These are phyloP conservation scores for Dascyllus trimaculatus DNA, from an alignment of 2,113 vertebrate genomes.

Conservation along the genomic window DNA sequence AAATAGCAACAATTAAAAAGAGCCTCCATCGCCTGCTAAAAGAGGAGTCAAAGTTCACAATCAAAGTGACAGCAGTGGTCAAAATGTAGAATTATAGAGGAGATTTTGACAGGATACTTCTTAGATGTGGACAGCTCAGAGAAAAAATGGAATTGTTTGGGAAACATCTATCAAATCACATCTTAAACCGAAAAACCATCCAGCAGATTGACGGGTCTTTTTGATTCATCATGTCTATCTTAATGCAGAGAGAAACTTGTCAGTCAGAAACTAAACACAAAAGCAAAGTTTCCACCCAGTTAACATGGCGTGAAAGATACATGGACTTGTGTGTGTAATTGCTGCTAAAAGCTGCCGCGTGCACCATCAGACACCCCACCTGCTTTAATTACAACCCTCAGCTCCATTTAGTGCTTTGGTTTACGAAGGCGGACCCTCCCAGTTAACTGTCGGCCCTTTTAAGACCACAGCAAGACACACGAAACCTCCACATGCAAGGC, in stretches of 20 bases:
- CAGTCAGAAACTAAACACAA: neutral
- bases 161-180: neutral
- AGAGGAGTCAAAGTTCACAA: neutral
- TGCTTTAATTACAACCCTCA: constrained; percentile 66
- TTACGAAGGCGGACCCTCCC: constrained; percentile 67
- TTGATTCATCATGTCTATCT: neutral
- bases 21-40: constrained; percentile 5
- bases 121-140: neutral
- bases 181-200: neutral
- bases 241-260: neutral
- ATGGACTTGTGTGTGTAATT: constrained; percentile 7
- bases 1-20: constrained; percentile 29
- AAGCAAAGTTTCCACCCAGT: neutral
- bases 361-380: constrained; percentile 42
- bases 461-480: constrained; percentile 30
- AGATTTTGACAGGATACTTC: neutral
- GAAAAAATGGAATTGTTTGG: neutral
- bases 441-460: constrained; percentile 39
- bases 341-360: constrained; percentile 34
- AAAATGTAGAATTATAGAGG: neutral
- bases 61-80: neutral
- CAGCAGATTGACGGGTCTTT: neutral
- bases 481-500: constrained; percentile 7
- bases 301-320: neutral
- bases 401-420: constrained; percentile 56